Base-by-base conservation (phyloP, 2,113 vertebrate genomes). In the Semnopithecus entellus region DNA sequence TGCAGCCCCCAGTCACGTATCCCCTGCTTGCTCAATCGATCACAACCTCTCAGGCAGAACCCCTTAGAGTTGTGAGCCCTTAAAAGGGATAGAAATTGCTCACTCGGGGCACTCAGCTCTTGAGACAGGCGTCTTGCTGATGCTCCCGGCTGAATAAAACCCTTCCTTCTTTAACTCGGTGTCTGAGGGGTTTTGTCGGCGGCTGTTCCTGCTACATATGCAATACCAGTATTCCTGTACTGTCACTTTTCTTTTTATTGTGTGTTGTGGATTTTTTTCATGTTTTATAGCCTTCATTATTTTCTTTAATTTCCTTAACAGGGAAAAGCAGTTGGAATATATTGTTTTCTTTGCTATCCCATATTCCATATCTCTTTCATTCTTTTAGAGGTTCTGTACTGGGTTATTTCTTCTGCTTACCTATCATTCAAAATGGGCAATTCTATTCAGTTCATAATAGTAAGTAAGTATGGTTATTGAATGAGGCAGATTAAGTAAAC, bases 51-150 rank as follows among this genome's bases (percentile, higher is more conserved):
- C 48, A 50, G 48, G 48, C 48, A 0, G 48, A 50, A 14, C 48
- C 48, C 48, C 48, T 50, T 50, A 50, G 3, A 50, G 48, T 14
- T 50, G 48, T 50, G 48, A 50, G 48, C 48, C 13, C 13, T 50
- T 50, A 50, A 50, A 50, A 50, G 48, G 48, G 48, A 50, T 3
- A 50, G 48, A 3, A 50, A 50, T 50, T 50, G 48, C 48, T 50
- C 48, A 50, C 48, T 50, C 0, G 0, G 13, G 13, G 48, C 0
- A 3, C 48, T 50, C 48, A 50, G 48, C 48, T 50, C 48, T 50
- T 50, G 48, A 50, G 48, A 50, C 48, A 50, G 48, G 48, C 3
- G 48, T 50, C 48, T 50, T 50, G 13, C 48, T 50, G 48, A 50
- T 50, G 3, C 48, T 50, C 48, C 48, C 3, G 3, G 13, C 12